Base-by-base conservation (phyloP, 2,888 invertebrate species). In the Cistogaster globosa region DNA sequence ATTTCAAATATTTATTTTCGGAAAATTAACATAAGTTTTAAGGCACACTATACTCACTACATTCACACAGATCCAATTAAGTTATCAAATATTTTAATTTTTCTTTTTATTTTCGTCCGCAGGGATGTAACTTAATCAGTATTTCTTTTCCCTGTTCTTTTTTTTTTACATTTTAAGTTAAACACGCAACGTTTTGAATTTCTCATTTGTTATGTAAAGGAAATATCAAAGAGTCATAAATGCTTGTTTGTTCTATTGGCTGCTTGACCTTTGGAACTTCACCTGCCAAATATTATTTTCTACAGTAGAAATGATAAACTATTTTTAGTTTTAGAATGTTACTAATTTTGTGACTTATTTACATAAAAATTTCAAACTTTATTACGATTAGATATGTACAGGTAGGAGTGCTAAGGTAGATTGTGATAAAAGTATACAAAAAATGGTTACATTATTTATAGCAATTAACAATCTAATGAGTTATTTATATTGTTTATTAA, bases 381-480 rank as follows among this genome's bases (percentile, higher is more conserved):
- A 18, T 32, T 48, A 16, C 6, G n/a, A 48, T 22, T 58, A 38
- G n/a, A 36, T 68, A 68, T 68, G 53, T 75, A 38, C 14, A 65
- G 55, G 48, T 45, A 80, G 71, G 32, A 36, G 32, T 72, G 57
- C 72, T 65, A 51, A 53, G 67, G 72, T 58, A 72, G 58, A 36
- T 65, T 22, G 55, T 45, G 79, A 79, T 74, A 68, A 62, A 68
- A 75, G 68, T 75, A 75, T 68, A 62, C 20, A n/a, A n/a, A n/a
- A n/a, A n/a, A n/a, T n/a, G n/a, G n/a, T 81, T 63, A 75, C 69
- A 62, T 48, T 18, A 18, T 58, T 75, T 55, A 6, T 58, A 57
- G 26, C 82, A 76, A 71, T 71, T 82, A 76, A 65, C 76, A 62
- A 57, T 69, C 76, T 71, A 82, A 76, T 82, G 76, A 65, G 38